Evolutionary conservation across 2,113 vertebrate genomes (phyloP).

Genomic region (Coptodon rendalli): DNA sequence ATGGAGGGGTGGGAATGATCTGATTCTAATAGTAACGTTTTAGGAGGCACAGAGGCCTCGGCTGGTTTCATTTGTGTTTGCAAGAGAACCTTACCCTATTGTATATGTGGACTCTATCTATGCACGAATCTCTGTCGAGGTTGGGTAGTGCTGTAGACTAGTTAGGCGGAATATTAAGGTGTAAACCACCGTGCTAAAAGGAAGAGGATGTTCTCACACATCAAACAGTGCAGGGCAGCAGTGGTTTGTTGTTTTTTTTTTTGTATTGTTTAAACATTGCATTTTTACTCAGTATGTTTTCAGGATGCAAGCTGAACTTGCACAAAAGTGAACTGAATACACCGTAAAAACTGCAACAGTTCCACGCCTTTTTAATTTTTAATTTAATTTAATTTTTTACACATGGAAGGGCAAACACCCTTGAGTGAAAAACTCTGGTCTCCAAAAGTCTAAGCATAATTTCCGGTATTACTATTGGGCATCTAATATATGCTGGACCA

Average conservation of each 20-base stretch:
- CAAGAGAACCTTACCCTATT: not conserved
- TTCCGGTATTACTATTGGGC: not conserved
- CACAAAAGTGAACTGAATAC: not conserved
- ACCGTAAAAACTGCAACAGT: accelerated
- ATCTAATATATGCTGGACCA: not conserved
- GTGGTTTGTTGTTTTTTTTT: accelerated
- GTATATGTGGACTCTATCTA: not conserved
- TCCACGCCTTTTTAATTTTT: not conserved
- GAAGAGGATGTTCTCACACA: not conserved
- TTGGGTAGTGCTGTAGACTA: not conserved
- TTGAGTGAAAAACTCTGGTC: accelerated
- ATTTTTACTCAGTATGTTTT: not conserved
- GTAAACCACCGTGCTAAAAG: not conserved
- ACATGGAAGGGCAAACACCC: accelerated
- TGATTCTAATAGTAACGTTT: not conserved
- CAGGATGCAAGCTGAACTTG: not conserved
- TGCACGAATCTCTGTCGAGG: not conserved
- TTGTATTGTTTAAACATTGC: not conserved
- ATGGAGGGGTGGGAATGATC: not conserved
- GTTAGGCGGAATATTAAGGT: not conserved
- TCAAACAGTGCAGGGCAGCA: not conserved
- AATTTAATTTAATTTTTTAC: accelerated
- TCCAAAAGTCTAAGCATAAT: not conserved
- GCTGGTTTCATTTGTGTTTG: not conserved
- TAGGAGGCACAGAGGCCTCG: accelerated